A percentile compares a stretch with the other conserved stretches of the same genome.
phyloP scores from a whole-genome alignment of 2,113 vertebrate genomes.

The Mus pahari region DNA sequence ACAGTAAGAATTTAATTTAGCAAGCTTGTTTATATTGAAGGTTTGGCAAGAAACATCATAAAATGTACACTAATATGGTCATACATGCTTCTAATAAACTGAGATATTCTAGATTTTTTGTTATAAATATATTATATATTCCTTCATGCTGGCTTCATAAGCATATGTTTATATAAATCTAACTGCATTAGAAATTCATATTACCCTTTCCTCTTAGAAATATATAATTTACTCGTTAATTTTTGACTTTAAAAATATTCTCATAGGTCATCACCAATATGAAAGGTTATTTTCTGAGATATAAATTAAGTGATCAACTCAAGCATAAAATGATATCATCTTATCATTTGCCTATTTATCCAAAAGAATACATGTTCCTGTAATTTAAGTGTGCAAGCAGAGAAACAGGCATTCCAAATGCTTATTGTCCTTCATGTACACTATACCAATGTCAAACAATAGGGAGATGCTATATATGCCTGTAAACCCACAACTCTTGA shows the following conservation, averaged over 20 bases:
- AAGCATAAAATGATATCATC: neutral
- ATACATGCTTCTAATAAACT: neutral
- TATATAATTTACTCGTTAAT: neutral
- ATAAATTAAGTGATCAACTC: neutral
- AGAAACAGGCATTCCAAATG: neutral
- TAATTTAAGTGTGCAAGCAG: neutral
- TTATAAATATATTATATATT: neutral
- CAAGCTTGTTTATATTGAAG: neutral
- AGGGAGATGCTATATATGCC: neutral
- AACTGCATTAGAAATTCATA: neutral
- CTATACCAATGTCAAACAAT: neutral
- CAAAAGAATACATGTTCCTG: neutral
- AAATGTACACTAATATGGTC: neutral
- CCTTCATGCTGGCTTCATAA: neutral
- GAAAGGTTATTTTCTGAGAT: neutral
- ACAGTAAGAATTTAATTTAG: neutral
- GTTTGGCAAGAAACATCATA: constrained; percentile 7
- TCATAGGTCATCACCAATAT: neutral
- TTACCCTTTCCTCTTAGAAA: neutral
- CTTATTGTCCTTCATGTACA: neutral
- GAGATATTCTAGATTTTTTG: neutral
- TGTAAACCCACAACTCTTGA: neutral
- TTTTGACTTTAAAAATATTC: constrained; percentile 15
- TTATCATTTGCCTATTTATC: neutral
- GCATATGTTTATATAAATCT: neutral